phyloP scores from a whole-genome alignment of 2,888 invertebrate genomes.

The Lamellibrachia columna region DNA sequence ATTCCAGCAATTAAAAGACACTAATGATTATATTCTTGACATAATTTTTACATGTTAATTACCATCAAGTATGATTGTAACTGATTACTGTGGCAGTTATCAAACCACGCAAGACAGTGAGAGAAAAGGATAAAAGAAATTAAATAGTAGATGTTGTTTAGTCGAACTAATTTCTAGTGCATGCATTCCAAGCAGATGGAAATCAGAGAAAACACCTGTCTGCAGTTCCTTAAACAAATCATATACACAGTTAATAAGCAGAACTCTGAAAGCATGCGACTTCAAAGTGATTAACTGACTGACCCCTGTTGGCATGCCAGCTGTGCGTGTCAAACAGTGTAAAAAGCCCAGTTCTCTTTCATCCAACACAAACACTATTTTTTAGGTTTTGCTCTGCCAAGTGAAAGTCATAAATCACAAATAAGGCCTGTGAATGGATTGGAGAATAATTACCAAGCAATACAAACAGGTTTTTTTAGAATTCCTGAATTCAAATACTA shows the following conservation, averaged over 20 bases:
- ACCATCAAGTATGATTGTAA: too few relatives aligned
- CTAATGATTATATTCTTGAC: too few relatives aligned
- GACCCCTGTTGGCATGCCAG: not conserved
- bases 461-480: not conserved
- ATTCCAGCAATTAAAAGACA: too few relatives aligned
- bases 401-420: too few relatives aligned
- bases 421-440: not conserved
- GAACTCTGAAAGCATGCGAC: not conserved
- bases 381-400: not conserved
- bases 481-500: not conserved
- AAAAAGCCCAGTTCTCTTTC: not conserved
- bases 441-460: not conserved
- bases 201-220: not conserved
- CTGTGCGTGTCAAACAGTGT: not conserved
- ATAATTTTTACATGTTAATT: too few relatives aligned
- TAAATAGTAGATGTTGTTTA: not conserved
- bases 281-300: not conserved
- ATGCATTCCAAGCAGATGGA: not conserved
- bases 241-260: not conserved
- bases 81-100: too few relatives aligned
- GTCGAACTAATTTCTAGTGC: not conserved
- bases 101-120: not conserved
- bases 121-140: not conserved
- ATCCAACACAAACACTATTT: not conserved
- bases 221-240: not conserved